phyloP scores from a whole-genome alignment of 2,797 vertebrate species.

The Oreochromis grahami region DNA sequence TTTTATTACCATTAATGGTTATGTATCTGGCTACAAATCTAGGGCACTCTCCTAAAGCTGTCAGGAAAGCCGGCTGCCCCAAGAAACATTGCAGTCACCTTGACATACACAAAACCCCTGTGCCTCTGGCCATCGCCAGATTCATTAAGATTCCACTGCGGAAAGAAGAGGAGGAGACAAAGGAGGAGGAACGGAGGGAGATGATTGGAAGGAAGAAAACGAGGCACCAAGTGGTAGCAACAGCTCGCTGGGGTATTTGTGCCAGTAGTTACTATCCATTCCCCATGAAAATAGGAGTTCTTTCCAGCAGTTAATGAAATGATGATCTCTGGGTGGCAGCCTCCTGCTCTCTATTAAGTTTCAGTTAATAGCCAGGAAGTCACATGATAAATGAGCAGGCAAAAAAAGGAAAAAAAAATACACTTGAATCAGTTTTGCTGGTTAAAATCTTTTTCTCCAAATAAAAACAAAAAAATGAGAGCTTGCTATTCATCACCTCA shows the following conservation, averaged over 20 bases:
- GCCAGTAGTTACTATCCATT: slow-evolving; percentile 67
- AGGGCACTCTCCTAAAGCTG: slow-evolving; percentile 76
- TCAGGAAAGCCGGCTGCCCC: slow-evolving; percentile 65
- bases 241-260: slow-evolving; percentile 68
- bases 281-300: slow-evolving; percentile 63
- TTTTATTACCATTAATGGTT: slow-evolving; percentile 80
- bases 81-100: slow-evolving; percentile 76
- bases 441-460: neutral
- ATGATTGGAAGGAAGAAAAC: slow-evolving; percentile 42
- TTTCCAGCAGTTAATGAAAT: slow-evolving; percentile 65
- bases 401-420: neutral
- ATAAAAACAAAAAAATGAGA: neutral
- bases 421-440: neutral
- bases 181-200: slow-evolving; percentile 38
- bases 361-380: slow-evolving; percentile 60
- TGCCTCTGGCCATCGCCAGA: slow-evolving; percentile 60
- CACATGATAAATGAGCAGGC: slow-evolving; percentile 8
- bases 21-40: slow-evolving; percentile 78
- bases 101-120: slow-evolving; percentile 72
- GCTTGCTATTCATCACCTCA: neutral
- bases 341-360: slow-evolving; percentile 61
- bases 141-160: slow-evolving; percentile 73
- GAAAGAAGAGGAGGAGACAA: slow-evolving; percentile 29
- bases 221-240: slow-evolving; percentile 51
- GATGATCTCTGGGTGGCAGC: slow-evolving; percentile 62